A percentile compares a stretch with the other conserved stretches of the same genome.
These are phyloP conservation scores for Mystacornis crossleyi DNA, from an alignment of 2,113 vertebrate species.

Conservation along the genomic window DNA sequence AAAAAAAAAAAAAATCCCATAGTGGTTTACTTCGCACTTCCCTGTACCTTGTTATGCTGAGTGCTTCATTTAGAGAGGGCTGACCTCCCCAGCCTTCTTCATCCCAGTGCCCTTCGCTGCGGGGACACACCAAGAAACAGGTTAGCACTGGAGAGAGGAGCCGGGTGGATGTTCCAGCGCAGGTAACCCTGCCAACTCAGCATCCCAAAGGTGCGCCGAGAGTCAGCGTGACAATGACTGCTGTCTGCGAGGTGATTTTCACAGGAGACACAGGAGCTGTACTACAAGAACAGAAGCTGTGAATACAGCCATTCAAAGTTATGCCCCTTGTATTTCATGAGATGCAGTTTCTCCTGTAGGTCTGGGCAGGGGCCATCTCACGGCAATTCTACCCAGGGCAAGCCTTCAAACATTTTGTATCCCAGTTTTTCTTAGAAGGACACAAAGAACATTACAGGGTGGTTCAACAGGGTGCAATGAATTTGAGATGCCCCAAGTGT, in stretches of 20 bases:
- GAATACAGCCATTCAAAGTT: not conserved
- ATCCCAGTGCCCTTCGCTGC: conserved; percentile 41
- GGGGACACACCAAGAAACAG: conserved; percentile 32
- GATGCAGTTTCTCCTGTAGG: not conserved
- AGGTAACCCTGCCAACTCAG: conserved; percentile 60
- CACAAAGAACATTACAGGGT: not conserved
- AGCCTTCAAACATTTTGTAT: not conserved
- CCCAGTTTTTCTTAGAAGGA: not conserved
- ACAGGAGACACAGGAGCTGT: not conserved
- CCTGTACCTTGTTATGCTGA: conserved; percentile 55
- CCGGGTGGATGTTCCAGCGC: not conserved
- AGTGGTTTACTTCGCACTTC: conserved; percentile 24
- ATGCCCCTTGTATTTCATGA: not conserved
- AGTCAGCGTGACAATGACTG: conserved; percentile 33
- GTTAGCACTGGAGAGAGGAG: conserved; percentile 6
- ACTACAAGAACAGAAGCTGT: not conserved
- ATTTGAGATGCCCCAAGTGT: not conserved
- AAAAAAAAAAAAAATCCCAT: not conserved
- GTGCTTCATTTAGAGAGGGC: conserved; percentile 45
- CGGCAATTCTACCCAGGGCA: not conserved
- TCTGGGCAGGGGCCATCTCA: not conserved
- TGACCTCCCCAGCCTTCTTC: conserved; percentile 57
- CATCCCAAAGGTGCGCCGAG: conserved; percentile 37
- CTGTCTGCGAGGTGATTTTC: conserved; percentile 45
- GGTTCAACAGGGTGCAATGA: not conserved